Evolutionary conservation across 2,888 invertebrate species (phyloP).

Genomic region (Alitta virens): DNA sequence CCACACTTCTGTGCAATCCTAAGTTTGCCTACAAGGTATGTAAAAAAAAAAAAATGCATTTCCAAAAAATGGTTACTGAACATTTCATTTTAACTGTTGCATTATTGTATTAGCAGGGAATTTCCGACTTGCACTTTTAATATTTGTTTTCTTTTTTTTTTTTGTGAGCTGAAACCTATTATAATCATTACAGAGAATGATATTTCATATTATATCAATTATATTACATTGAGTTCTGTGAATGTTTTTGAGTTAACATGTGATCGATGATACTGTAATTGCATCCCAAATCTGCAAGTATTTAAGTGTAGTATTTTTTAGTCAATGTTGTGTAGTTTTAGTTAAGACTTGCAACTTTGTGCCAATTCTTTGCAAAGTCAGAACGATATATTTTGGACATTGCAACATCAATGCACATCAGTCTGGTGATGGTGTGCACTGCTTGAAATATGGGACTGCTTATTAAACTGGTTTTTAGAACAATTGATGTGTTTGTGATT

Average conservation of each 20-base stretch:
- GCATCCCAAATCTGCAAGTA: conserved; percentile 1
- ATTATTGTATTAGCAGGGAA: conserved; percentile 1
- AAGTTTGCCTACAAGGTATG: not conserved
- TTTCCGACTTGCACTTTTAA: conserved; percentile 1
- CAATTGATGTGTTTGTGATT: not conserved
- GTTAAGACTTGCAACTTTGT: conserved; percentile 3
- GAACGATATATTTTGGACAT: conserved; percentile 1
- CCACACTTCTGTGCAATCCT: conserved; percentile 1
- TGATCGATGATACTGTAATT: not conserved
- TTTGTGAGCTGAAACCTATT: too few relatives aligned
- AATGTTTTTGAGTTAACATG: not conserved
- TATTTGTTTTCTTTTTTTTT: not conserved
- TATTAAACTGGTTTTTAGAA: conserved; percentile 3
- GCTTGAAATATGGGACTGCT: conserved; percentile 1
- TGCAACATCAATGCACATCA: conserved; percentile 1
- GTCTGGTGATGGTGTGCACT: not conserved
- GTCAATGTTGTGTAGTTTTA: not conserved
- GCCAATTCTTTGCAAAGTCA: conserved; percentile 1
- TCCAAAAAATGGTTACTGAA: not conserved
- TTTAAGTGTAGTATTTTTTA: conserved; percentile 1
- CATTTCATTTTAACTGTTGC: not conserved
- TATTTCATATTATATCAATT: conserved; percentile 1
- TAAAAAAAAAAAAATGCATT: too few relatives aligned
- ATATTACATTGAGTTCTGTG: not conserved
- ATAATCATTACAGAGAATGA: too few relatives aligned